A percentile compares a stretch with the other conserved stretches of the same genome.
These are phyloP conservation scores for Meriones psammophilus DNA, from an alignment of 2,797 vertebrate species.

Conservation along the genomic window DNA sequence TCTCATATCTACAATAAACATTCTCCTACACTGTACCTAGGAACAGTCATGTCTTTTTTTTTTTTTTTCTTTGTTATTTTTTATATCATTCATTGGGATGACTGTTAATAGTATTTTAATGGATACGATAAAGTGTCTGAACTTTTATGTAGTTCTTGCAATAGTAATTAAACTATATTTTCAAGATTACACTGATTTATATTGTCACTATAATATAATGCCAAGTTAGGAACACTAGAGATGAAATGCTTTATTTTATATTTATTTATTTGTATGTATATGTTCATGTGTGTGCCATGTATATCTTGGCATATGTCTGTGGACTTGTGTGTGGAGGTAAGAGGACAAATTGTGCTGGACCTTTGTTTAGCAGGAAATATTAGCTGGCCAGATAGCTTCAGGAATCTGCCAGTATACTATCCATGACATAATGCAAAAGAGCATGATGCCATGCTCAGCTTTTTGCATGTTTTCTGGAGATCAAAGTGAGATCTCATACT, in stretches of 20 bases:
- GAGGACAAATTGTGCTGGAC: not conserved
- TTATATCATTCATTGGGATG: not conserved
- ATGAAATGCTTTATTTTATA: constrained; percentile 14
- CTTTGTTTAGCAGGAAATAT: not conserved
- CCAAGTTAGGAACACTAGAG: not conserved
- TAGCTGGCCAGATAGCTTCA: not conserved
- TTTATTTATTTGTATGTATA: not conserved
- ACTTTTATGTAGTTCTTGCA: constrained; percentile 19
- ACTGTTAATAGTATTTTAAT: not conserved
- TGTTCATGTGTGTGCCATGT: not conserved
- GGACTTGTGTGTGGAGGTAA: not conserved
- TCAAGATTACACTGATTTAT: not conserved
- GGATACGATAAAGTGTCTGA: not conserved
- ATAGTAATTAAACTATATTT: constrained; percentile 26
- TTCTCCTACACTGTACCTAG: not conserved
- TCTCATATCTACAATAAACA: not conserved
- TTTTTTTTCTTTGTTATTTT: not conserved
- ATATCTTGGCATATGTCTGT: not conserved
- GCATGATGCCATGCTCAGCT: not conserved
- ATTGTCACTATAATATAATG: not conserved
- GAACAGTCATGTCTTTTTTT: not conserved
- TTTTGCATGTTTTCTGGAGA: not conserved
- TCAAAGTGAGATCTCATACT: not conserved
- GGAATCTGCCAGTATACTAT: not conserved
- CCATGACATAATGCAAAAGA: not conserved